phyloP scores from a whole-genome alignment of 2,113 vertebrate genomes.

The Dolichallabes microphthalmus region DNA sequence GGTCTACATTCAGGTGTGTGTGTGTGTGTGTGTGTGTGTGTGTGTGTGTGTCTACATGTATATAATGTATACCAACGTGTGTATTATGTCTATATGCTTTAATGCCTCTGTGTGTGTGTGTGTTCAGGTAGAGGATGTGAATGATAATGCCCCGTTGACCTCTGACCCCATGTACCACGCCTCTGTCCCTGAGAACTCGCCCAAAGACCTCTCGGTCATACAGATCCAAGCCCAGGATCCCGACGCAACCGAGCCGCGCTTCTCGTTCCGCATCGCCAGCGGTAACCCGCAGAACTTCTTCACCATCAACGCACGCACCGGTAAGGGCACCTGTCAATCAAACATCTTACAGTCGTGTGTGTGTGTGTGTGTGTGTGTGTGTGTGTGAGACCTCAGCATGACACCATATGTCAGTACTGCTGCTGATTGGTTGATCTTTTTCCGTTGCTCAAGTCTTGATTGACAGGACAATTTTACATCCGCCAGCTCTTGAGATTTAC shows the following conservation, averaged over 20 bases:
- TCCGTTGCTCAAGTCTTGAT: constrained; percentile 23
- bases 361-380: background rate
- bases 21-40: constrained; percentile 25
- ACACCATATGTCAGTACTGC: background rate
- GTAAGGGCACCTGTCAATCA: constrained; percentile 66
- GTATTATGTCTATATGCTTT: background rate
- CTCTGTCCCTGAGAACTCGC: constrained; percentile 86
- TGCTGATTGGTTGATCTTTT: constrained; percentile 24
- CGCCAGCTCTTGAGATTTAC: constrained; percentile 21
- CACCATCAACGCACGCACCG: constrained; percentile 85
- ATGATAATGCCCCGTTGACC: constrained; percentile 93
- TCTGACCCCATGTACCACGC: constrained; percentile 90
- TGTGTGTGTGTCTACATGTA: background rate
- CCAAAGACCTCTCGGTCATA: constrained; percentile 88
- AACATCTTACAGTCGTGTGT: background rate
- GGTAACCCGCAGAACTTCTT: constrained; percentile 99
- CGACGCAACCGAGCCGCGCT: constrained; percentile 71
- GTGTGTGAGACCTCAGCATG: background rate
- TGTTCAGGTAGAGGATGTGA: constrained; percentile 84
- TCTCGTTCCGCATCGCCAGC: constrained; percentile 87
- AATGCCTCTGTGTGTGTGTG: background rate
- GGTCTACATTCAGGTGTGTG: constrained; percentile 81
- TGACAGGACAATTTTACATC: constrained; percentile 40
- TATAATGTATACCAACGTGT: background rate
- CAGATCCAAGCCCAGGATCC: constrained; percentile 94